Base-by-base conservation (phyloP, 1,140 invertebrate genomes). In the Drosophila nigrodunni region DNA sequence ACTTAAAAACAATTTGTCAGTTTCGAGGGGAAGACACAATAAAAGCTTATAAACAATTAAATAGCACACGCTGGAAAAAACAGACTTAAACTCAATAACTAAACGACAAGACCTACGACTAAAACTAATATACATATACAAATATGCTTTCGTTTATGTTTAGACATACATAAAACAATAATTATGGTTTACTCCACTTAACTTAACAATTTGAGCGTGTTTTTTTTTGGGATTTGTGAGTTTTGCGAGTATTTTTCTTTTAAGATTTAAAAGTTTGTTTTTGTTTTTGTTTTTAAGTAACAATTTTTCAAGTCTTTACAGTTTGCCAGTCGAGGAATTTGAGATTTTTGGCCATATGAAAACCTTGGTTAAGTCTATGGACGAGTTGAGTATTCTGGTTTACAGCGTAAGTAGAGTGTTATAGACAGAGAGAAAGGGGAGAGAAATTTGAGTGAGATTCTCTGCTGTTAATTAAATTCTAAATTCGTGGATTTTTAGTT, bases 401-500 rank as follows among this genome's bases (percentile, higher is more conserved):
- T 58, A 37, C 6, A 30, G 21, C 10, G 18, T 34, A 13, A 39
- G 39, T 15, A 41, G 54, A 39, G 7, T 39, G 2, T 9, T 8
- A 39, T 39, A 39, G 7, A 9, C 37, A 39, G 37, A 39, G 7
- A 10, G 8, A 39, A 39, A n/a, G 41, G 41, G n/a, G 13, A 43
- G 39, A 43, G 41, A 43, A 6, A 54, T 30, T 30, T 30, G 3
- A 30, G 25, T 2, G 25, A 4, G 3, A 30, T 4, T 30, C 25
- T 30, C 25, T 30, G 7, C 18, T 41, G n/a, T 13, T 43, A 37
- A 21, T 62, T 73, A 25, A 11, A 10, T 47, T 6, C 15, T 68
- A 80, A 80, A 88, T 88, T 76, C 74, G 60, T 55, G 9, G 39
- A n/a, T 43, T 8, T 69, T 71, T 79, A 92, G 54, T 92, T 92